A percentile compares a stretch with the other conserved stretches of the same genome.
phyloP scores from a whole-genome alignment of 2,113 vertebrate genomes.

The Cercopithecus mona region DNA sequence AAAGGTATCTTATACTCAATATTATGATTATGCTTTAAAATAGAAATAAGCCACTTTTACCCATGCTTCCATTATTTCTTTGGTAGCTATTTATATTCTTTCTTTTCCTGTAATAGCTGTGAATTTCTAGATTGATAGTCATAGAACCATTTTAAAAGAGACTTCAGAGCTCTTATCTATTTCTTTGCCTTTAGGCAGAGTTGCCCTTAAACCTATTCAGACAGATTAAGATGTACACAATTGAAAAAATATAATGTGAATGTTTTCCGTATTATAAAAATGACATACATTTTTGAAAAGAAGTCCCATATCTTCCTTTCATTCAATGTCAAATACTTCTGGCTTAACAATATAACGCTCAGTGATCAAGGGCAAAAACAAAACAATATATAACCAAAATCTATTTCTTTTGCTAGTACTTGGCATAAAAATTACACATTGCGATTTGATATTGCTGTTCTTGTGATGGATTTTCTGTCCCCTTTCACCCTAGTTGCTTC shows the following conservation, averaged over 20 bases:
- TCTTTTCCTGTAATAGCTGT: constrained; percentile 46
- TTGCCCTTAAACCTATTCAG: background rate
- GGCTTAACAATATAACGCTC: background rate
- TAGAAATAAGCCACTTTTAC: constrained; percentile 23
- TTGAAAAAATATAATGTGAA: background rate
- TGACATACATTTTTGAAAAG: background rate
- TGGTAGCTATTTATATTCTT: constrained; percentile 34
- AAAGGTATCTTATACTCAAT: background rate
- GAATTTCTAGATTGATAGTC: constrained; percentile 34
- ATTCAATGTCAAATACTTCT: background rate
- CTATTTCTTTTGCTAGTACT: background rate
- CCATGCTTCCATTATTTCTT: constrained; percentile 24
- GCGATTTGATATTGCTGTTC: background rate
- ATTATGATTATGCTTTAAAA: constrained; percentile 48
- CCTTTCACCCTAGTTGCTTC: background rate
- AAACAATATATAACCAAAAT: background rate
- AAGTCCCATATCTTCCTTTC: background rate
- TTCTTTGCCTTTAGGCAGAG: constrained; percentile 20
- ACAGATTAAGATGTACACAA: background rate
- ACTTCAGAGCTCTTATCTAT: background rate
- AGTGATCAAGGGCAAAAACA: background rate
- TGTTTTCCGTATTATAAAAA: constrained; percentile 36
- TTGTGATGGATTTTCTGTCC: background rate
- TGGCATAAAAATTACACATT: background rate
- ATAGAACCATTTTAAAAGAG: background rate